Evolutionary conservation across 1,140 invertebrate species (phyloP).

Genomic region (Eurytemora carolleeae): DNA sequence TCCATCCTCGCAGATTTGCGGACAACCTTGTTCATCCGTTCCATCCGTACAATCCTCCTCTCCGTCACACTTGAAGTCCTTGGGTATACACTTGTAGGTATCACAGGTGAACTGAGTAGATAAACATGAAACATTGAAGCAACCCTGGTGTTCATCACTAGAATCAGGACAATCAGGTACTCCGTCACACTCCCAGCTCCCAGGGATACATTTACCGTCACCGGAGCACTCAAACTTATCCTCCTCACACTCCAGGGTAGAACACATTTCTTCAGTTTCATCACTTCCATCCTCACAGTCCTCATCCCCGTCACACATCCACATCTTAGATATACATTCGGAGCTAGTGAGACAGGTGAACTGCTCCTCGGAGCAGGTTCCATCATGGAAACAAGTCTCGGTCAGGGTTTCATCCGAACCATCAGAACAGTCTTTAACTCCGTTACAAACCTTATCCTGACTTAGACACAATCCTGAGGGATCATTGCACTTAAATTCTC

Average conservation of each 20-base stretch:
- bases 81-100: slow-evolving; percentile 31
- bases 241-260: background rate
- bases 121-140: slow-evolving; percentile 7
- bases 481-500: slow-evolving; percentile 27
- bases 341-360: slow-evolving; percentile 31
- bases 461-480: slow-evolving; percentile 33
- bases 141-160: slow-evolving; percentile 27
- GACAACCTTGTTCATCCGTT: slow-evolving; percentile 32
- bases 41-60: slow-evolving; percentile 28
- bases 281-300: slow-evolving; percentile 36
- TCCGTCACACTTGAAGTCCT: slow-evolving; percentile 30
- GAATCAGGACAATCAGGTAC: slow-evolving; percentile 30
- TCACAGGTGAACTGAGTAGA: slow-evolving; percentile 25
- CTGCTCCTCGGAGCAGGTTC: slow-evolving; percentile 31
- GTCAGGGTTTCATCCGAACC: slow-evolving; percentile 22
- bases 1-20: slow-evolving; percentile 17
- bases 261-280: slow-evolving; percentile 21
- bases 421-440: slow-evolving; percentile 18
- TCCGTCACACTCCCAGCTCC: slow-evolving; percentile 27
- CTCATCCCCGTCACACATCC: slow-evolving; percentile 38
- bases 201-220: background rate
- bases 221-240: slow-evolving; percentile 7
- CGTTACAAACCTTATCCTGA: slow-evolving; percentile 20
- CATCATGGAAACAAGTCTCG: slow-evolving; percentile 32
- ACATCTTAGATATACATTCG: slow-evolving; percentile 33